Evolutionary conservation across 2,113 vertebrate genomes (phyloP), one percentile per base, ranked within the genome.

Genomic region (Promerops cafer): DNA sequence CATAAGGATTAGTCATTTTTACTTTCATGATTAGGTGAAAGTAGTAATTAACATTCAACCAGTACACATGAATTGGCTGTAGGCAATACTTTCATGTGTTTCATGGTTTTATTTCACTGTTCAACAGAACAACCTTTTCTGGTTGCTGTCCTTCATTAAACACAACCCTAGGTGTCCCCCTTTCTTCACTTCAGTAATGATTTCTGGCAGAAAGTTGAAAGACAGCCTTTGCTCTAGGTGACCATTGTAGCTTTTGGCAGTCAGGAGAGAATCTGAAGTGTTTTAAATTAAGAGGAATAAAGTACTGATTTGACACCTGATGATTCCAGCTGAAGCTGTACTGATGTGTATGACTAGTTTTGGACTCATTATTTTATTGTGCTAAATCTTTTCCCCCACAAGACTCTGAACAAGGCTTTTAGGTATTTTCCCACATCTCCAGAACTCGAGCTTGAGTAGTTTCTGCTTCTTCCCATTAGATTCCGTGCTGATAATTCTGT

Each of bases 131-230:
- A 45, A 44, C 26, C 13, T 27, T 49, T 69, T 66, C 39, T 69
- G 30, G 44, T 65, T 81, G 53, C 37, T 95, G 90, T 94, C 75
- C 79, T 96, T 94, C 75, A 74, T 94, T 94, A 88, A 88, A 88
- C 60, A 75, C 7, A 16, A 90, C 93, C 91, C 93, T 96, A 94
- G 89, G 72, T 96, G 94, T 96, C 94, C 89, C 91, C 37, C 77
- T 96, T 94, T 78, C 89, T 94, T 96, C 93, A 91, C 65, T 81
- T 65, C 44, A 66, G 44, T 91, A 35, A 86, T 33, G 26, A 80
- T 81, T 90, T 95, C 86, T 92, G 80, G 33, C 68, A 84, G 83
- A 85, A 89, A 75, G 23, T 21, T 68, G 44, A 59, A 81, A 91
- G 63, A 5, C 28, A 60, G 19, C 22, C 22, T 47, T 5, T 52